Percentiles rank a stretch among this genome's conserved stretches.
Conservation (phyloP, 2,888 invertebrate species). For the Pardosa pseudoannulata region DNA sequence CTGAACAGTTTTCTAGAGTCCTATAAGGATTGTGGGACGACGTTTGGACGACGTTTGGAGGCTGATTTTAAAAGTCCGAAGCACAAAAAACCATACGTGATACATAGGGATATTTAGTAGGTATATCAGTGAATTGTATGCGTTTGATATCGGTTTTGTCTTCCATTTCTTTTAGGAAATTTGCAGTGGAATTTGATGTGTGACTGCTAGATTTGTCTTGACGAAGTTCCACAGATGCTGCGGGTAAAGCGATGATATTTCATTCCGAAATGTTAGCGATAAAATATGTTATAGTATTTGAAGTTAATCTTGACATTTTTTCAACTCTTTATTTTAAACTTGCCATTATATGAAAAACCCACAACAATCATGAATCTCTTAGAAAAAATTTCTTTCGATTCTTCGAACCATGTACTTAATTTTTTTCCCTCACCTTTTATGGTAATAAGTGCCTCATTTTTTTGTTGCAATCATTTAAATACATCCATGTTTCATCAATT, state of each 20-base stretch:
- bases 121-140: too few relatives aligned
- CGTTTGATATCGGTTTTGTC: neutral
- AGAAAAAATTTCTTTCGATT: neutral
- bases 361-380: neutral
- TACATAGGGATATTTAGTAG: neutral
- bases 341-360: neutral
- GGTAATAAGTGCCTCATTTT: neutral
- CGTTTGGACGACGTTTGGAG: neutral
- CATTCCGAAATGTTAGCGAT: neutral
- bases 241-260: neutral
- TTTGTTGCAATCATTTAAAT: conserved; percentile 1
- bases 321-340: neutral
- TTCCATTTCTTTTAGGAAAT: neutral
- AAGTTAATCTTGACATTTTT: conserved; percentile 8
- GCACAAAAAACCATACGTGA: neutral
- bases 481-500: neutral
- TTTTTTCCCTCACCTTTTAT: neutral
- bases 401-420: neutral
- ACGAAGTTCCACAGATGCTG: neutral
- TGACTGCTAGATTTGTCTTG: neutral
- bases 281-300: neutral
- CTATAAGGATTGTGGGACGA: neutral
- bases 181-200: neutral
- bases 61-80: neutral
- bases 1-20: neutral